These are phyloP conservation scores for Streblospio benedicti DNA, from an alignment of 1,140 invertebrate species.

Conservation along the genomic window DNA sequence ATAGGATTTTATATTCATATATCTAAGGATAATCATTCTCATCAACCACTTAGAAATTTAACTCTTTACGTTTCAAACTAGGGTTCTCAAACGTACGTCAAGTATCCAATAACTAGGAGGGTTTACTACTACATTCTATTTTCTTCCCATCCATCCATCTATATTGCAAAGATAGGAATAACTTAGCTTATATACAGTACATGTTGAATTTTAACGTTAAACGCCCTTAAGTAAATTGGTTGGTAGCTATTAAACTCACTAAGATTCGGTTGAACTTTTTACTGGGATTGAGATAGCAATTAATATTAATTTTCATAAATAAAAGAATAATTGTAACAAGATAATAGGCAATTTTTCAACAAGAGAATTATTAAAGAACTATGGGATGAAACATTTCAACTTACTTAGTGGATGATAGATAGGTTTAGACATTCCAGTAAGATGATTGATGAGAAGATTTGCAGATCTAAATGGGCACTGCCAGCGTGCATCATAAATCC, in stretches of 20 bases:
- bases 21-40: too few relatives aligned
- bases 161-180: too few relatives aligned
- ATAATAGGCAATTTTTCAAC: constrained; percentile 3
- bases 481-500: constrained; percentile 87
- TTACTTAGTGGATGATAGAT: constrained; percentile 80
- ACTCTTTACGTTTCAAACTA: too few relatives aligned
- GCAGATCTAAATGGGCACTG: constrained; percentile 87
- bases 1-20: too few relatives aligned
- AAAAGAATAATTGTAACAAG: constrained; percentile 6
- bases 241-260: not conserved
- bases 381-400: constrained; percentile 29
- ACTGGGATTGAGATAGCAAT: not conserved
- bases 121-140: too few relatives aligned
- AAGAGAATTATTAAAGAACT: constrained; percentile 6
- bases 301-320: constrained; percentile 7
- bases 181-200: too few relatives aligned
- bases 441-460: constrained; percentile 62
- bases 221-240: not conserved
- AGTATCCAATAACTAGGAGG: too few relatives aligned
- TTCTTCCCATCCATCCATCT: too few relatives aligned
- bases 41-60: too few relatives aligned
- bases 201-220: too few relatives aligned
- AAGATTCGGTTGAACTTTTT: not conserved
- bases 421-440: constrained; percentile 81
- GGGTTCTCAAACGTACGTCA: too few relatives aligned